Conservation (phyloP, 2,113 vertebrate species). For the Laticauda laticaudata region DNA sequence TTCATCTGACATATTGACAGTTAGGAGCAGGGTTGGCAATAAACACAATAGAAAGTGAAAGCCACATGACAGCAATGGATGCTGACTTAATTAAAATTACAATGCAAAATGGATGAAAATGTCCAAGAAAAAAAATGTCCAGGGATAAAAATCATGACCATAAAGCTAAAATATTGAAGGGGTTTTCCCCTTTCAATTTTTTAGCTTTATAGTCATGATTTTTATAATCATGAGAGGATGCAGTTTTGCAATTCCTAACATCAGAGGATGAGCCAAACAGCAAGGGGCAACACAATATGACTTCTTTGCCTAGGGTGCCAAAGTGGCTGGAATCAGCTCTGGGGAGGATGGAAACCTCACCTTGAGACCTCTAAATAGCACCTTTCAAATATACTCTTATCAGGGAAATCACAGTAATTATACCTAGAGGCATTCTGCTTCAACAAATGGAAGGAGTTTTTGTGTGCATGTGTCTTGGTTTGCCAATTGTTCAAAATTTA, state of each 20-base stretch:
- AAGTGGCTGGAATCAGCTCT: background rate
- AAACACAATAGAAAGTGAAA: background rate
- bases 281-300: background rate
- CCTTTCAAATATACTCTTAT: background rate
- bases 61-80: background rate
- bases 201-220: too few relatives aligned
- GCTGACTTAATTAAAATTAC: background rate
- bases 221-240: background rate
- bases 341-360: background rate
- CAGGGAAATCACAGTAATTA: background rate
- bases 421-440: background rate
- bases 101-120: background rate
- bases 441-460: background rate
- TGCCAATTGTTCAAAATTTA: background rate
- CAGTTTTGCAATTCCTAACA: background rate
- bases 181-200: too few relatives aligned
- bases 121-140: background rate
- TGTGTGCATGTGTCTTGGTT: background rate
- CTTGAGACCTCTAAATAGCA: background rate
- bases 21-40: background rate
- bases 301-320: background rate
- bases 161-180: background rate
- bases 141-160: background rate
- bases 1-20: background rate
- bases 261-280: background rate